These are phyloP conservation scores for Coregonus suidteri DNA, from an alignment of 2,797 vertebrate genomes.

Conservation along the genomic window DNA sequence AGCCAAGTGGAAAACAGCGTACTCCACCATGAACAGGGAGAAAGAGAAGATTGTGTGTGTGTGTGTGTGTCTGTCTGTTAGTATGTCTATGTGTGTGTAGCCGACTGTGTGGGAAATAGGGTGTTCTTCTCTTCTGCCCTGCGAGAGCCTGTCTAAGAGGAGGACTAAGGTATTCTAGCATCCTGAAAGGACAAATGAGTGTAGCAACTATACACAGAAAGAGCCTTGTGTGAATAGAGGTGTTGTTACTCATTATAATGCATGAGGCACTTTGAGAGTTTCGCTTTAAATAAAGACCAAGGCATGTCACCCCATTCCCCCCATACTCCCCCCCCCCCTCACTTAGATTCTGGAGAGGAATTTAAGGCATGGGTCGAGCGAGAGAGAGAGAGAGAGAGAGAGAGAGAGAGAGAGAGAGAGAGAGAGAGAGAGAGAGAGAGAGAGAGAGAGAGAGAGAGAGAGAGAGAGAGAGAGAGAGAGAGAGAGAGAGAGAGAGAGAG, in stretches of 20 bases:
- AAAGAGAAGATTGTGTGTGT: slow-evolving; percentile 15
- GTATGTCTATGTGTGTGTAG: neutral
- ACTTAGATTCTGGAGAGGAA: slow-evolving; percentile 38
- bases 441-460: slow-evolving; percentile 40
- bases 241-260: slow-evolving; percentile 69
- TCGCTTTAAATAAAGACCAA: slow-evolving; percentile 57
- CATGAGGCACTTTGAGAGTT: slow-evolving; percentile 62
- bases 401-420: slow-evolving; percentile 38
- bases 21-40: slow-evolving; percentile 28
- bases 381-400: slow-evolving; percentile 40
- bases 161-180: slow-evolving; percentile 42
- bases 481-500: slow-evolving; percentile 37
- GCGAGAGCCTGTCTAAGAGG: neutral
- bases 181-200: slow-evolving; percentile 33
- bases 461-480: slow-evolving; percentile 38
- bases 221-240: slow-evolving; percentile 64
- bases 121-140: neutral
- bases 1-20: slow-evolving; percentile 64
- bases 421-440: slow-evolving; percentile 37
- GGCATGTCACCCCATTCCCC: slow-evolving; percentile 29
- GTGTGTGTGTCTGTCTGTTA: slow-evolving; percentile 39
- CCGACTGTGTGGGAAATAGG: slow-evolving; percentile 58
- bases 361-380: slow-evolving; percentile 35
- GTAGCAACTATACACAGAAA: slow-evolving; percentile 17
- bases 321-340: slow-evolving; percentile 1